These are phyloP conservation scores for Dreissena polymorpha DNA, from an alignment of 1,140 invertebrate species.

Conservation along the genomic window DNA sequence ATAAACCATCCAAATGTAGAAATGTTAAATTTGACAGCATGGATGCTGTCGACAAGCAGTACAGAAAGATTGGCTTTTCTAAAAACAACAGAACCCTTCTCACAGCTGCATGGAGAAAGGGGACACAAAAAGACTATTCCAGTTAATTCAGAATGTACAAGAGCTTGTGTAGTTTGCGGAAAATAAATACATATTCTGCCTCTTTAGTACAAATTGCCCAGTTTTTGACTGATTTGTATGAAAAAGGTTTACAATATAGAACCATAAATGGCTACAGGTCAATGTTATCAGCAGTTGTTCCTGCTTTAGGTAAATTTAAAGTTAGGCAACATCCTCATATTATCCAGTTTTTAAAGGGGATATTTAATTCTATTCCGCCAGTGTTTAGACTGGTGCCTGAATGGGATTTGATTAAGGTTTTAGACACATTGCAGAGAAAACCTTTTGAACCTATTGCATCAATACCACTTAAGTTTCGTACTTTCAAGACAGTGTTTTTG, in stretches of 20 bases:
- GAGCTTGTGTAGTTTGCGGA: slow-evolving; percentile 46
- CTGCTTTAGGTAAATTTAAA: slow-evolving; percentile 32
- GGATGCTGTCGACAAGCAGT: no score
- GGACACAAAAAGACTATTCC: slow-evolving; percentile 38
- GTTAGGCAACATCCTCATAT: slow-evolving; percentile 48
- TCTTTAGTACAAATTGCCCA: slow-evolving; percentile 31
- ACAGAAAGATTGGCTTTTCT: no score
- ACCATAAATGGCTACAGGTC: no score
- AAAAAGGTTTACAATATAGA: no score
- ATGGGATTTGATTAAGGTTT: no score
- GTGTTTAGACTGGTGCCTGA: slow-evolving; percentile 20
- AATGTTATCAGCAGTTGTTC: slow-evolving; percentile 48
- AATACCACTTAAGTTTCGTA: slow-evolving; percentile 24
- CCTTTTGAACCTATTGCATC: no score
- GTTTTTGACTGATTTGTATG: slow-evolving; percentile 27
- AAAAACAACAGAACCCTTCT: slow-evolving; percentile 37
- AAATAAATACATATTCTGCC: slow-evolving; percentile 33
- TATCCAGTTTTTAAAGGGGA: slow-evolving; percentile 37
- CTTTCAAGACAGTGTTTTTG: slow-evolving; percentile 44
- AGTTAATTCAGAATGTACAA: slow-evolving; percentile 31
- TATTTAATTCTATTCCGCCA: slow-evolving; percentile 45
- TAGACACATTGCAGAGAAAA: no score
- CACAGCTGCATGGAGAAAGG: slow-evolving; percentile 34
- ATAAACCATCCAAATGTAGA: no score
- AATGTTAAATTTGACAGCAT: no score